A percentile compares a stretch with the other conserved stretches of the same genome.
These are phyloP conservation scores for Anhinga rufa DNA, from an alignment of 2,113 vertebrate species.

Conservation along the genomic window DNA sequence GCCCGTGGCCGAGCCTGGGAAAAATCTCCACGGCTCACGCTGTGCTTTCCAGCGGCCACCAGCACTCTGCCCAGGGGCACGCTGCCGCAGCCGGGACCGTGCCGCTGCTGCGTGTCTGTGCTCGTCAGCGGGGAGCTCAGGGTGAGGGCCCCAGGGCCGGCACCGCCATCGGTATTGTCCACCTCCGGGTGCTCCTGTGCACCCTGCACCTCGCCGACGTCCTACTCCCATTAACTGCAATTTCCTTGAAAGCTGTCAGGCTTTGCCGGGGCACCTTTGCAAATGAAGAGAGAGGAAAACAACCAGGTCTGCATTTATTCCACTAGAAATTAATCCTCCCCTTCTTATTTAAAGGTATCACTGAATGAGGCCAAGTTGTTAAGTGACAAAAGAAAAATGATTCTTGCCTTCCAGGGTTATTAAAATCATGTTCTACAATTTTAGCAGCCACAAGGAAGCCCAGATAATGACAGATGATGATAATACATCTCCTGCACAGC, in stretches of 20 bases:
- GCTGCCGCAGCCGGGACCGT: not conserved
- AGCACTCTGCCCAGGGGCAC: not conserved
- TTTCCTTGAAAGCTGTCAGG: constrained; percentile 36
- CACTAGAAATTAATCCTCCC: constrained; percentile 48
- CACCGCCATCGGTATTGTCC: not conserved
- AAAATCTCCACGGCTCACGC: not conserved
- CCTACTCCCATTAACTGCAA: not conserved
- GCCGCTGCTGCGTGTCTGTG: not conserved
- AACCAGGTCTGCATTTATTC: constrained; percentile 8
- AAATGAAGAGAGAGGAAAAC: constrained; percentile 7
- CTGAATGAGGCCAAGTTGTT: constrained; percentile 67
- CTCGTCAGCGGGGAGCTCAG: not conserved
- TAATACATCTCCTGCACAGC: constrained; percentile 64
- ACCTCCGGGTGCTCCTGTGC: not conserved
- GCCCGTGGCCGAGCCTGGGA: not conserved
- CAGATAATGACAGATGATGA: constrained; percentile 77
- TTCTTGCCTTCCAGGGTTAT: constrained; percentile 77
- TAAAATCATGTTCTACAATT: constrained; percentile 81
- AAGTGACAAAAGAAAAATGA: constrained; percentile 80
- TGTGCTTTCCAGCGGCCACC: not conserved
- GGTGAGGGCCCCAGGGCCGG: not conserved
- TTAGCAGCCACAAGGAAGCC: constrained; percentile 68
- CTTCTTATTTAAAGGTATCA: constrained; percentile 55
- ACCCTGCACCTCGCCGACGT: fast-evolving
- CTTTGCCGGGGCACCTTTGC: not conserved